These are phyloP conservation scores for Conus canariensis DNA, from an alignment of 2,888 invertebrate species.

Conservation along the genomic window DNA sequence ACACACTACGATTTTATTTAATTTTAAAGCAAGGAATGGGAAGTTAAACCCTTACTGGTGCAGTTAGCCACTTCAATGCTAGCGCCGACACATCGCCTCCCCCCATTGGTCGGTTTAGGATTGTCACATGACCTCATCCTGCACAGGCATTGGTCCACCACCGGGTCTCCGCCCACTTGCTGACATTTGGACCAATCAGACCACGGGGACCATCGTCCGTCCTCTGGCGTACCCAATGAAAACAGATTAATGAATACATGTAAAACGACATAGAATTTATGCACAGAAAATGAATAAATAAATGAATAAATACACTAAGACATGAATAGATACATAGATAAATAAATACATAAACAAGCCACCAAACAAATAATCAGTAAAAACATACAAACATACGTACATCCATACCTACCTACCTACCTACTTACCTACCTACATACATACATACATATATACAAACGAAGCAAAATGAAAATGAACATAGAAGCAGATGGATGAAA, in stretches of 20 bases:
- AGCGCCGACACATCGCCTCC: slow-evolving; percentile 84
- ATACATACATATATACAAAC: neutral
- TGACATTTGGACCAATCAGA: slow-evolving; percentile 89
- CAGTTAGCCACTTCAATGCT: slow-evolving; percentile 77
- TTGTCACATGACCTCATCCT: slow-evolving; percentile 90
- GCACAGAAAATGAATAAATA: neutral
- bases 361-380: too few relatives aligned
- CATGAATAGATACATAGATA: too few relatives aligned
- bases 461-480: too few relatives aligned
- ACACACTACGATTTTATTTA: too few relatives aligned
- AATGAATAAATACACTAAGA: too few relatives aligned
- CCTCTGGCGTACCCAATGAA: slow-evolving; percentile 56
- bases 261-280: neutral
- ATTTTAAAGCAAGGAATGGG: too few relatives aligned
- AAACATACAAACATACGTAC: too few relatives aligned
- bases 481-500: too few relatives aligned
- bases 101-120: slow-evolving; percentile 89
- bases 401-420: too few relatives aligned
- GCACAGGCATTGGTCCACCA: slow-evolving; percentile 86
- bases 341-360: too few relatives aligned
- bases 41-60: slow-evolving; percentile 67
- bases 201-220: slow-evolving; percentile 89
- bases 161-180: slow-evolving; percentile 81
- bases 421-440: neutral
- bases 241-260: neutral